Evolutionary conservation across 2,888 invertebrate genomes (phyloP), one percentile per base, ranked within the genome.

Genomic region (Bellardia bayeri): DNA sequence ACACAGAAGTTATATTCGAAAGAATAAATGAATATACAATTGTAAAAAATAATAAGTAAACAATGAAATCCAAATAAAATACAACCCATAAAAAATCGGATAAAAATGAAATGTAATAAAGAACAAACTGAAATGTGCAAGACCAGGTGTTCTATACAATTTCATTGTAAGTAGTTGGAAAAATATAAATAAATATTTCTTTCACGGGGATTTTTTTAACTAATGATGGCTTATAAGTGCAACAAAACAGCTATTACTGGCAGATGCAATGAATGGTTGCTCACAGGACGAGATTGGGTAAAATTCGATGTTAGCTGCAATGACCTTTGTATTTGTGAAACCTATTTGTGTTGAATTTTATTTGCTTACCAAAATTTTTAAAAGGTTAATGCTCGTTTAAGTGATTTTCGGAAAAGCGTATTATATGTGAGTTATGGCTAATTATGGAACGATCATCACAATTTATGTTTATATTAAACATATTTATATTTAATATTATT

Each of bases 81-180:
- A 61, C 30, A 61, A 33, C 11, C 9, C 30, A 58, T 30, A 30
- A 61, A 74, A 33, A 9, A 74, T 33, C 2, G 7, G n/a, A 16
- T 30, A 5, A 66, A n/a, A 58, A 45, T 13, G 23, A 58, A 56
- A 58, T n/a, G 5, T 30, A 56, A 37, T 33, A 40, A 30, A 54
- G 49, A 63, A 68, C 3, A 72, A 14, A 16, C 0, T 51, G n/a
- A 45, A 42, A 56, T 49, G 16, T 13, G 13, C n/a, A 71, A 23
- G 45, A 85, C 13, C 80, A 85, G 80, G 74, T 85, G 85, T 63
- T 54, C 16, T 33, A 16, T 74, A 14, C 23, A 74, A 58, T 72
- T 40, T 16, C 5, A n/a, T 11, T 33, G 11, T 42, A 56, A 64
- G n/a, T 16, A 56, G 80, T 23, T 56, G 30, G 14, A 64, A 76